These are phyloP conservation scores for Chamaea fasciata DNA, from an alignment of 2,113 vertebrate species.

Conservation along the genomic window DNA sequence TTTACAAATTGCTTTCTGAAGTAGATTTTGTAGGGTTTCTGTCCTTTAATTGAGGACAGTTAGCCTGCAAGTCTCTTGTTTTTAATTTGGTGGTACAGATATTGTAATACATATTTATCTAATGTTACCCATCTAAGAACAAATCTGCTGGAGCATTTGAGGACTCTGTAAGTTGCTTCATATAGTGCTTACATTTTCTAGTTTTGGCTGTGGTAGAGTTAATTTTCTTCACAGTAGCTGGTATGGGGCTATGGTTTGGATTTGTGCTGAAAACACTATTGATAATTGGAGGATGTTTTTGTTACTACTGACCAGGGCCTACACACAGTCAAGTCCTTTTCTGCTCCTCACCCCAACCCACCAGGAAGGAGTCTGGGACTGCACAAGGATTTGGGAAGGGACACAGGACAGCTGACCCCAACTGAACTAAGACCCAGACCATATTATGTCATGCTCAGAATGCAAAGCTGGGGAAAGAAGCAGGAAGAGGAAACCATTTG, in stretches of 20 bases:
- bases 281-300: background rate
- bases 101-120: background rate
- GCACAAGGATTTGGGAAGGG: background rate
- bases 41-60: background rate
- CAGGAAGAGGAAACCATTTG: background rate
- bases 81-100: background rate
- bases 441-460: background rate
- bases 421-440: accelerated
- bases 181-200: background rate
- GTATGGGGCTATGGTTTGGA: background rate
- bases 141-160: background rate
- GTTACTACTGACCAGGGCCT: background rate
- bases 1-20: background rate
- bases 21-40: background rate
- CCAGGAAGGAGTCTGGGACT: background rate
- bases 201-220: background rate
- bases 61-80: background rate
- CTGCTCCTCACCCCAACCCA: background rate
- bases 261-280: background rate
- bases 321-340: background rate
- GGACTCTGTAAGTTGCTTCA: background rate
- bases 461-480: background rate
- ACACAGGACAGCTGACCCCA: background rate
- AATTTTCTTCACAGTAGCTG: background rate
- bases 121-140: background rate